Evolutionary conservation across 2,797 vertebrate species (phyloP).

Genomic region (Ispidina lecontei): DNA sequence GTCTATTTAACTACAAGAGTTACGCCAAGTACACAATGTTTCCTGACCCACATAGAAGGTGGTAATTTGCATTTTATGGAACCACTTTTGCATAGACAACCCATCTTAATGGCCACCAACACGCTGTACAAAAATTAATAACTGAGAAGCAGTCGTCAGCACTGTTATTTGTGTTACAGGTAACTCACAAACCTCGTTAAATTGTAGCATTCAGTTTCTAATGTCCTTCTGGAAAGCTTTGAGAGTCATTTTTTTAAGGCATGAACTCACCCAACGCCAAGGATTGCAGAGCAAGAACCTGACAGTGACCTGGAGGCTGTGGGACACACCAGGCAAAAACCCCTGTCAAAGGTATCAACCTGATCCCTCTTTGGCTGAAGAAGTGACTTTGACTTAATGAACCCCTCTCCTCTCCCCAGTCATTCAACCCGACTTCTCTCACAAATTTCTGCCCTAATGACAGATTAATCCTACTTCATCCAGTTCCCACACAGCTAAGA

Average conservation of each 20-base stretch:
- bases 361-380: background rate
- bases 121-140: background rate
- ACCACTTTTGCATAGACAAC: slow-evolving; percentile 1
- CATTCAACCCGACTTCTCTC: background rate
- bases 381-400: background rate
- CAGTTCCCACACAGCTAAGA: background rate
- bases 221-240: background rate
- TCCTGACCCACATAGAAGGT: slow-evolving; percentile 54
- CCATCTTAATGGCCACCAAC: slow-evolving; percentile 5
- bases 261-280: background rate
- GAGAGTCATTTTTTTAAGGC: background rate
- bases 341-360: background rate
- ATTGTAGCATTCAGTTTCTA: slow-evolving; percentile 12
- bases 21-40: background rate
- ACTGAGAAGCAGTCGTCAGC: slow-evolving; percentile 17
- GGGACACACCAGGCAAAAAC: background rate
- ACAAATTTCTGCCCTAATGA: background rate
- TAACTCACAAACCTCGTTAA: slow-evolving; percentile 19
- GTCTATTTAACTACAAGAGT: background rate
- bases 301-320: background rate
- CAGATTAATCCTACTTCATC: background rate
- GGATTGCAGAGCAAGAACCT: background rate
- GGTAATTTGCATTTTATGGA: slow-evolving; percentile 48
- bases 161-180: slow-evolving; percentile 9
- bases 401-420: background rate